Percentiles rank a stretch among this genome's conserved stretches.
Evolutionary conservation across 1,140 invertebrate genomes (phyloP).

Genomic region (Calephelis nemesis): DNA sequence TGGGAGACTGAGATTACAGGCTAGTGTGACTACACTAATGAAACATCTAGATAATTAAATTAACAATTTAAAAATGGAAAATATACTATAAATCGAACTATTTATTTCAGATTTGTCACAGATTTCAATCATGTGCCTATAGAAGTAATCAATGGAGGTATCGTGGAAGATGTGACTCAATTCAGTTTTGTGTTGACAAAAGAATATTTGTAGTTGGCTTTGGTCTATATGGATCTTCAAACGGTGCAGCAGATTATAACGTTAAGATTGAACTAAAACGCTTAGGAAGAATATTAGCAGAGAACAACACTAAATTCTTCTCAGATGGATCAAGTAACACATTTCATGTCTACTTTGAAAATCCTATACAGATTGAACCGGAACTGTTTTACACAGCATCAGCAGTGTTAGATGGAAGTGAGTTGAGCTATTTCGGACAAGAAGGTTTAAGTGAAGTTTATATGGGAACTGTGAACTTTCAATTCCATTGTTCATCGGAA

Average conservation of each 20-base stretch:
- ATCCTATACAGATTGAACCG: conserved; percentile 95
- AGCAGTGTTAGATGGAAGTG: conserved; percentile 92
- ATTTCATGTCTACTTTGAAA: conserved; percentile 95
- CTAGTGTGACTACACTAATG: too few species aligned
- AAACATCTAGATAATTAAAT: too few species aligned
- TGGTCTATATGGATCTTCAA: conserved; percentile 94
- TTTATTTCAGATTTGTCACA: conserved; percentile 88
- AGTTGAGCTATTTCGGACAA: conserved; percentile 97
- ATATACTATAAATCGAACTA: conserved; percentile 26
- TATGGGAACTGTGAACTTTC: conserved; percentile 93
- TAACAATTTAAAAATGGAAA: too few species aligned
- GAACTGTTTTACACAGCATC: conserved; percentile 95
- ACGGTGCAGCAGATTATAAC: conserved; percentile 93
- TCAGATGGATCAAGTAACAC: conserved; percentile 96
- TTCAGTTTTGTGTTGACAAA: conserved; percentile 95
- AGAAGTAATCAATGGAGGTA: conserved; percentile 97
- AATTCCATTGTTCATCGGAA: conserved; percentile 96
- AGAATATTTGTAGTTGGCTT: conserved; percentile 96
- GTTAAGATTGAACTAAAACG: conserved; percentile 95
- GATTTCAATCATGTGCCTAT: conserved; percentile 97
- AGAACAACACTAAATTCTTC: conserved; percentile 95
- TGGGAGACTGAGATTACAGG: too few species aligned
- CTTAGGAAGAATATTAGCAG: conserved; percentile 90
- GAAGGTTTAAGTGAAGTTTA: conserved; percentile 95
- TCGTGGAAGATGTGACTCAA: conserved; percentile 93